Conservation (phyloP, 2,888 invertebrate genomes). For the Azorinus chamasolen region DNA sequence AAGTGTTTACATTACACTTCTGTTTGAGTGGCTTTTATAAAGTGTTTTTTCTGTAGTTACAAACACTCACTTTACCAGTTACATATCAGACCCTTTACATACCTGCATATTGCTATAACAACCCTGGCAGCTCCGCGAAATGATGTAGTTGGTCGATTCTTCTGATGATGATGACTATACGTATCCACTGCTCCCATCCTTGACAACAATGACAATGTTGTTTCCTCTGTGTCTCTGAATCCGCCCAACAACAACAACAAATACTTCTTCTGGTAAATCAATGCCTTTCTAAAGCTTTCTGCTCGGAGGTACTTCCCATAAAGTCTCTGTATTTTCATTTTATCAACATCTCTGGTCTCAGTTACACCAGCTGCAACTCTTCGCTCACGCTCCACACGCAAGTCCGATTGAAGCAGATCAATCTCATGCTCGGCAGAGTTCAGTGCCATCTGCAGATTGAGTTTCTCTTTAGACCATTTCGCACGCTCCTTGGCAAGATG, state of each 20-base stretch:
- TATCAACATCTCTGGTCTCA: slow-evolving; percentile 70
- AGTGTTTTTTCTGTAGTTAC: too few relatives aligned
- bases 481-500: slow-evolving; percentile 72
- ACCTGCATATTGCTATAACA: slow-evolving; percentile 80
- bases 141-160: slow-evolving; percentile 61
- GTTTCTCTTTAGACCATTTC: slow-evolving; percentile 81
- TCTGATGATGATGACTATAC: not conserved
- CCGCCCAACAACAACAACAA: slow-evolving; percentile 90
- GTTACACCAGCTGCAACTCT: slow-evolving; percentile 65
- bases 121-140: slow-evolving; percentile 80
- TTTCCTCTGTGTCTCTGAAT: slow-evolving; percentile 88
- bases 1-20: too few relatives aligned
- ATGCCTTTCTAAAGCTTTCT: slow-evolving; percentile 94
- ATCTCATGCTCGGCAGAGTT: slow-evolving; percentile 81
- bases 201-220: slow-evolving; percentile 87
- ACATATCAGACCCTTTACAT: too few relatives aligned
- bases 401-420: slow-evolving; percentile 74
- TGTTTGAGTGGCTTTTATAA: too few relatives aligned
- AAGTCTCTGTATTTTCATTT: slow-evolving; percentile 81
- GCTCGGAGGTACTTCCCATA: slow-evolving; percentile 90
- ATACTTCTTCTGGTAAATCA: slow-evolving; percentile 96
- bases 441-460: slow-evolving; percentile 79
- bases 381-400: slow-evolving; percentile 77
- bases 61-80: too few relatives aligned
- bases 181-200: slow-evolving; percentile 83